Evolutionary conservation across 2,113 vertebrate species (phyloP).

Genomic region (Planiliza haematocheilus): DNA sequence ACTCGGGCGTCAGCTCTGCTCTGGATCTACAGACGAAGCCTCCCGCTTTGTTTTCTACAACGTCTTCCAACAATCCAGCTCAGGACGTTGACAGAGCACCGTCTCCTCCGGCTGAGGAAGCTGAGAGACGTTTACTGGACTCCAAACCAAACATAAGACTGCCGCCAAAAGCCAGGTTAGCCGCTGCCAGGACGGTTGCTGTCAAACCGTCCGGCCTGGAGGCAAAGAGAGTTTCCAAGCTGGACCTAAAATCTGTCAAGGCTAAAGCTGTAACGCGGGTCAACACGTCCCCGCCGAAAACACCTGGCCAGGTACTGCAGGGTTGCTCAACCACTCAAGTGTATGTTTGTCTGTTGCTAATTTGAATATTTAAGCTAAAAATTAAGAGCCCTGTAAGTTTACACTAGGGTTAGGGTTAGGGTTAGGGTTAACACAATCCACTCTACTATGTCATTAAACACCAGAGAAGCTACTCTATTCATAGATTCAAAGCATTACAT

Average conservation of each 20-base stretch:
- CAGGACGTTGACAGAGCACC: constrained; percentile 2
- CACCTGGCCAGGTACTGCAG: constrained; percentile 55
- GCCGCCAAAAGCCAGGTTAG: constrained; percentile 39
- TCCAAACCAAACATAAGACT: not conserved
- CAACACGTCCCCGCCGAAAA: constrained; percentile 24
- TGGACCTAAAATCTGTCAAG: constrained; percentile 61
- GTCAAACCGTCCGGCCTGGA: constrained; percentile 26
- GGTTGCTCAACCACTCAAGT: no score
- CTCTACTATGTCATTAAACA: no score
- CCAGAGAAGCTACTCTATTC: no score
- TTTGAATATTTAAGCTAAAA: no score
- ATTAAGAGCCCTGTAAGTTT: no score
- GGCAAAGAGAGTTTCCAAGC: constrained; percentile 48
- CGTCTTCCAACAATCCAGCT: not conserved
- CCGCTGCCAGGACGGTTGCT: not conserved
- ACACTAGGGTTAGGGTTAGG: no score
- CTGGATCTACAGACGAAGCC: not conserved
- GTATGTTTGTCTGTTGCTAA: no score
- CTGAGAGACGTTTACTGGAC: not conserved
- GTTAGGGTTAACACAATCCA: no score
- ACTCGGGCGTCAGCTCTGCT: not conserved
- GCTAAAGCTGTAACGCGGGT: constrained; percentile 64
- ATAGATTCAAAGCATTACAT: no score
- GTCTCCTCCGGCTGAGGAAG: not conserved
- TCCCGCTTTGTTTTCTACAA: not conserved